Base-by-base conservation (phyloP, 2,797 vertebrate species). In the Poeciliopsis gracilis region DNA sequence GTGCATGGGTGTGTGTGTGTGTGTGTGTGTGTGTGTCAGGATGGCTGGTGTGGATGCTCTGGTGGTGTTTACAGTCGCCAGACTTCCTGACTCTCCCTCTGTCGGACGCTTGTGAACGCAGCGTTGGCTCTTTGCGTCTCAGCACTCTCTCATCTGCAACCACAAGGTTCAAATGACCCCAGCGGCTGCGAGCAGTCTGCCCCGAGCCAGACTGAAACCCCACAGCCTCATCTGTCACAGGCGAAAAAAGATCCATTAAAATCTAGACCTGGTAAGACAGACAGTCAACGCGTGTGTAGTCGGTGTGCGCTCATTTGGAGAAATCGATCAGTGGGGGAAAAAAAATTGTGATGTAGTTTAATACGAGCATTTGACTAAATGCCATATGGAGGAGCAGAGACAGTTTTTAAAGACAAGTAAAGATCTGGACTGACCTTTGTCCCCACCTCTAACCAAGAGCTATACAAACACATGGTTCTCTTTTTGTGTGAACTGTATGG, bases 71-170 rank as follows among this genome's bases (percentile, higher is more conserved):
- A 94, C 84, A 95, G 94, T 92, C 94, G 95, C 95, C 96, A 97
- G 97, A 97, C 96, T 97, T 96, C 93, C 95, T 97, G 97, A 95
- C 97, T 97, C 97, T 97, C 86, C 73, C 82, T 86, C 90, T 77
- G 94, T 94, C 92, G 87, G 93, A 95, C 95, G 95, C 95, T 96
- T 95, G 96, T 85, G 94, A 96, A 94, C 93, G 92, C 89, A 89
- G 93, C 80, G 89, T 85, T 93, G 91, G 78, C 93, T 90, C 93
- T 95, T 86, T 91, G 95, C 91, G 90, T 94, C 95, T 92, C 91
- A 89, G 91, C 95, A 95, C 95, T 96, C 93, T 96, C 93, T 95
- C 92, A 91, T 93, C 80, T 87, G 89, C 95, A 96, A 96, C 96
- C 97, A 95, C 96, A 97, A 95, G 96, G 96, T 97, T 96, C 96